Percentiles rank a stretch among this genome's conserved stretches.
These are phyloP conservation scores for Drosophila pallidifrons DNA, from an alignment of 1,140 invertebrate species.

Conservation along the genomic window DNA sequence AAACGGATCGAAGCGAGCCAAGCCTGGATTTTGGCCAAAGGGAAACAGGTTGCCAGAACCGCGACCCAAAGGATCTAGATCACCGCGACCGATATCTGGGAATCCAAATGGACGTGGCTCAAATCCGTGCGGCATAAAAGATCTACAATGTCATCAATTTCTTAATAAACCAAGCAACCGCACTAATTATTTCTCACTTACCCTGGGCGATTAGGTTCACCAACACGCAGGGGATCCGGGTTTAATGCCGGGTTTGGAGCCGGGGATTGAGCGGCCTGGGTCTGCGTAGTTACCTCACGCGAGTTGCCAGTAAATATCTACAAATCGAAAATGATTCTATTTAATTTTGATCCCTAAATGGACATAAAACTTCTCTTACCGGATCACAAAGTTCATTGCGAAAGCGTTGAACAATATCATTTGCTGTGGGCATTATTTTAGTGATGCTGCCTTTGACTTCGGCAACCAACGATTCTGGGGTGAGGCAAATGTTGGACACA, in stretches of 20 bases:
- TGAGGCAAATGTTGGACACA: conserved; percentile 84
- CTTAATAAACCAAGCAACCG: background rate
- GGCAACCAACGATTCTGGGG: conserved; percentile 82
- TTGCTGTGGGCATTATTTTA: conserved; percentile 85
- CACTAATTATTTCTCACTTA: conserved; percentile 13
- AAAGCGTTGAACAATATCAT: conserved; percentile 83
- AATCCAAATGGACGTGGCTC: conserved; percentile 80
- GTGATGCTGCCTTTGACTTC: conserved; percentile 84
- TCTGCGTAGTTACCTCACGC: conserved; percentile 72
- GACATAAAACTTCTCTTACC: conserved; percentile 43
- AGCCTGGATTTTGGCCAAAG: conserved; percentile 59
- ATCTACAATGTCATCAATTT: conserved; percentile 25
- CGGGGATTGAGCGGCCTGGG: conserved; percentile 26
- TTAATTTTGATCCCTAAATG: background rate
- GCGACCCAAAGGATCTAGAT: conserved; percentile 90
- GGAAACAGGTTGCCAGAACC: conserved; percentile 91
- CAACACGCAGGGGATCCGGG: conserved; percentile 66
- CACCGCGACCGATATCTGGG: conserved; percentile 88
- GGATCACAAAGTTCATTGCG: conserved; percentile 85
- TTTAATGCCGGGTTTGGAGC: background rate
- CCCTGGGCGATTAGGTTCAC: conserved; percentile 66
- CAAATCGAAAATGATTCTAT: background rate
- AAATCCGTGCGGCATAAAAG: conserved; percentile 52
- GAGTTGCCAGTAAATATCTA: conserved; percentile 75
- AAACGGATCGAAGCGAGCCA: conserved; percentile 93